Percentiles rank a stretch among this genome's conserved stretches.
Evolutionary conservation across 2,888 invertebrate species (phyloP).

Genomic region (Pheosia gnoma): DNA sequence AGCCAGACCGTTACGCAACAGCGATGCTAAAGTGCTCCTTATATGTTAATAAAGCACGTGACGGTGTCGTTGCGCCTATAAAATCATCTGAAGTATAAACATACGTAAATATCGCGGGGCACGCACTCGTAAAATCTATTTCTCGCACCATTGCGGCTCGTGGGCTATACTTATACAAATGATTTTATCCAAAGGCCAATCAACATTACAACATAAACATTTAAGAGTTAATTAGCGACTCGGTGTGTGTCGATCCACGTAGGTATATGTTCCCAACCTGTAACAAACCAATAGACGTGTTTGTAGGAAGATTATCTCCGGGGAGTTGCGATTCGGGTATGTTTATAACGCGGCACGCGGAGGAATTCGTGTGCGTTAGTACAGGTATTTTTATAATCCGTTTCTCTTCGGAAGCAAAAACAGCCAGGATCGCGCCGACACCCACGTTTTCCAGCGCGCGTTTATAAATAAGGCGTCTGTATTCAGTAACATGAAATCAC

Average conservation of each 20-base stretch:
- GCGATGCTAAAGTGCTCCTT: slow-evolving; percentile 58
- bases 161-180: slow-evolving; percentile 53
- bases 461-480: slow-evolving; percentile 48
- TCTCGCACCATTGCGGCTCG: slow-evolving; percentile 70
- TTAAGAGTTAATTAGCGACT: neutral
- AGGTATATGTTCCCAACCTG: too few relatives aligned
- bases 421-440: slow-evolving; percentile 39
- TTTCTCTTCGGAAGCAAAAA: slow-evolving; percentile 40
- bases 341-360: slow-evolving; percentile 24
- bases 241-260: too few relatives aligned
- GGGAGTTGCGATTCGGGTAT: slow-evolving; percentile 13
- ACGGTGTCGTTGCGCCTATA: slow-evolving; percentile 82
- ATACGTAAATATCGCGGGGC: slow-evolving; percentile 79
- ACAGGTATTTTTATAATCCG: slow-evolving; percentile 37
- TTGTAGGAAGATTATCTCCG: slow-evolving; percentile 6
- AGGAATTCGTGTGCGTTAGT: slow-evolving; percentile 35
- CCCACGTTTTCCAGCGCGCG: slow-evolving; percentile 45
- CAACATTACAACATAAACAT: slow-evolving; percentile 41
- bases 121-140: slow-evolving; percentile 82
- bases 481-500: slow-evolving; percentile 41
- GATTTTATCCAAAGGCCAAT: slow-evolving; percentile 62
- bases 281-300: too few relatives aligned
- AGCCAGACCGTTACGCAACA: slow-evolving; percentile 37
- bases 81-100: slow-evolving; percentile 80
- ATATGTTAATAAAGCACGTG: slow-evolving; percentile 64